Conservation (phyloP, 2,888 invertebrate genomes). For the Eurytoma californica region DNA sequence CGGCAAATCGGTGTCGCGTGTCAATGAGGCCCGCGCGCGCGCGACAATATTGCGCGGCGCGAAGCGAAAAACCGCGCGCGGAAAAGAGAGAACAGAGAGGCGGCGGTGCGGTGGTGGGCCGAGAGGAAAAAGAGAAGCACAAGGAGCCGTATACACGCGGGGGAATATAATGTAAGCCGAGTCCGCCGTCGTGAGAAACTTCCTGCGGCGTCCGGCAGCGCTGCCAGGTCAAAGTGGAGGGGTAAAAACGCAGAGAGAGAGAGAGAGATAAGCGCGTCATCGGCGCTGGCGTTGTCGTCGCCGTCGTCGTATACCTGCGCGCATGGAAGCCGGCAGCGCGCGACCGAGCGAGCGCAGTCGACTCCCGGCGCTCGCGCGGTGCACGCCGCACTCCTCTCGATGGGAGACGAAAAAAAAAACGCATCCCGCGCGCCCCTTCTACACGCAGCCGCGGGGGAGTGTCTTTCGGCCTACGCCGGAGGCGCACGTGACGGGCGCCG, state of each 20-base stretch:
- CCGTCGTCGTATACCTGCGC: constrained; percentile 19
- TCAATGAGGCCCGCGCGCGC: constrained; percentile 11
- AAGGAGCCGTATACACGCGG: not conserved
- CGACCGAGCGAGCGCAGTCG: constrained; percentile 49
- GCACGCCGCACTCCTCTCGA: constrained; percentile 12
- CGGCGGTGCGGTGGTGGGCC: not conserved
- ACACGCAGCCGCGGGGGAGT: not conserved
- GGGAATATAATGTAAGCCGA: not conserved
- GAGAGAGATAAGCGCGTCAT: constrained; percentile 35
- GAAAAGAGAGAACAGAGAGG: not conserved
- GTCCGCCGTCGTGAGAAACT: constrained; percentile 47
- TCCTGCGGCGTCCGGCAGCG: constrained; percentile 37
- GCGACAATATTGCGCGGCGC: not conserved
- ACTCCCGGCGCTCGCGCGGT: constrained; percentile 47
- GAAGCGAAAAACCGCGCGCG: too few species aligned
- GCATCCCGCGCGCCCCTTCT: not conserved
- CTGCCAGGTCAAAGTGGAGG: constrained; percentile 50
- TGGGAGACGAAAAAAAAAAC: not conserved
- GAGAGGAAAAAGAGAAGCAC: not conserved
- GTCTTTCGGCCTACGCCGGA: too few species aligned
- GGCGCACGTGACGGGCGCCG: too few species aligned
- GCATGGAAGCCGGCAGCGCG: constrained; percentile 17
- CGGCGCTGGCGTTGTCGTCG: constrained; percentile 23
- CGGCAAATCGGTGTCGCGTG: constrained; percentile 11
- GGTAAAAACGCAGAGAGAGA: constrained; percentile 35